Conservation (phyloP, 1,140 invertebrate genomes). For the Cylas formicarius region DNA sequence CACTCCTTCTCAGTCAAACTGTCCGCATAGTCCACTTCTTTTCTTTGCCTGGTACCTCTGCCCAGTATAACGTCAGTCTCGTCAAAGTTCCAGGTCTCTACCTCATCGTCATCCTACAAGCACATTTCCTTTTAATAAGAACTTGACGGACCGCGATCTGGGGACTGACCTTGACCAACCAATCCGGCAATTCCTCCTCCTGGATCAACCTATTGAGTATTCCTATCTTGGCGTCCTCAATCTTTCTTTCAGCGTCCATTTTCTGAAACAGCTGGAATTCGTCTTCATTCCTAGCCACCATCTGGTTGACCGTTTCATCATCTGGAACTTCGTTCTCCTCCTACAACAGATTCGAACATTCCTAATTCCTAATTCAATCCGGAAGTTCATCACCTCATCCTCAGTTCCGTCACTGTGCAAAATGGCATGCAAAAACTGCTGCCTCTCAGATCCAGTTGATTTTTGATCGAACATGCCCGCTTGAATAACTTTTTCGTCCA, state of each 20-base stretch:
- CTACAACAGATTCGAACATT: slow-evolving; percentile 36
- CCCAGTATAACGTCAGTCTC: slow-evolving; percentile 78
- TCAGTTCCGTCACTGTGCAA: slow-evolving; percentile 89
- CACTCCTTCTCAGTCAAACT: slow-evolving; percentile 94
- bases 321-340: slow-evolving; percentile 98
- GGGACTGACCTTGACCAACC: slow-evolving; percentile 67
- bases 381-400: slow-evolving; percentile 57
- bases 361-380: background rate
- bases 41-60: slow-evolving; percentile 82
- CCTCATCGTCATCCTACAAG: slow-evolving; percentile 38
- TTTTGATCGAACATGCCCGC: slow-evolving; percentile 99
- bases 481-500: slow-evolving; percentile 99
- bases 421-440: slow-evolving; percentile 92
- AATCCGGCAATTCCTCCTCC: slow-evolving; percentile 87
- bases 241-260: slow-evolving; percentile 85
- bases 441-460: slow-evolving; percentile 92
- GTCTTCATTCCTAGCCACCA: slow-evolving; percentile 93
- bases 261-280: slow-evolving; percentile 93
- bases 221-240: slow-evolving; percentile 70
- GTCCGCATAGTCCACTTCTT: slow-evolving; percentile 97
- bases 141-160: background rate
- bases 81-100: slow-evolving; percentile 62
- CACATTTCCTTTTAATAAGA: background rate
- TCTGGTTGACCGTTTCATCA: slow-evolving; percentile 97
- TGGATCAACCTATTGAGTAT: slow-evolving; percentile 77